Percentiles rank a stretch among this genome's conserved stretches.
Evolutionary conservation across 2,888 invertebrate species (phyloP).

Genomic region (Gisinianus flammeolus): DNA sequence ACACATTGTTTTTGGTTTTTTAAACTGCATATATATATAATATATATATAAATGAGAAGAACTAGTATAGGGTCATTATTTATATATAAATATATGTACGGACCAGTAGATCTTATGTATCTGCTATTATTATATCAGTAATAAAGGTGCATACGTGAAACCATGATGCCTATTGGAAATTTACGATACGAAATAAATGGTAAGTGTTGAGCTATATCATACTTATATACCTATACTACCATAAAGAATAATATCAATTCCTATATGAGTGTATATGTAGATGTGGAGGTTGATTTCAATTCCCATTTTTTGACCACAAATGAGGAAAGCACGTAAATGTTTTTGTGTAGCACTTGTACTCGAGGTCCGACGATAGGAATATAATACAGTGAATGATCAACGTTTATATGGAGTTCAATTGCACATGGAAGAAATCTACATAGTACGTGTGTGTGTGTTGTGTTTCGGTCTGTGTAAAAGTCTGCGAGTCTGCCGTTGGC

Average conservation of each 20-base stretch:
- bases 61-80: no score
- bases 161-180: no score
- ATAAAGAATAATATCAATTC: no score
- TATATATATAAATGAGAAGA: no score
- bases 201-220: background rate
- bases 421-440: background rate
- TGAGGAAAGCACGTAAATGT: conserved; percentile 6
- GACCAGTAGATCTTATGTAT: no score
- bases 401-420: background rate
- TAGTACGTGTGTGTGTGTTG: background rate
- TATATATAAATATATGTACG: no score
- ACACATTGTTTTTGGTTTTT: no score
- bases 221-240: background rate
- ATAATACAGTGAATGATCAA: background rate
- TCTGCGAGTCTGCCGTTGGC: background rate
- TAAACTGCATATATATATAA: no score
- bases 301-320: conserved; percentile 29
- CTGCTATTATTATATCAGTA: no score
- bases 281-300: conserved; percentile 27
- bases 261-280: background rate
- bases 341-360: conserved; percentile 6
- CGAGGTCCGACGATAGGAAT: background rate
- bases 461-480: background rate
- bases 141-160: no score
- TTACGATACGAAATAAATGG: no score